Percentiles rank a stretch among this genome's conserved stretches.
These are phyloP conservation scores for Biston betularia DNA, from an alignment of 2,888 invertebrate species.

Conservation along the genomic window DNA sequence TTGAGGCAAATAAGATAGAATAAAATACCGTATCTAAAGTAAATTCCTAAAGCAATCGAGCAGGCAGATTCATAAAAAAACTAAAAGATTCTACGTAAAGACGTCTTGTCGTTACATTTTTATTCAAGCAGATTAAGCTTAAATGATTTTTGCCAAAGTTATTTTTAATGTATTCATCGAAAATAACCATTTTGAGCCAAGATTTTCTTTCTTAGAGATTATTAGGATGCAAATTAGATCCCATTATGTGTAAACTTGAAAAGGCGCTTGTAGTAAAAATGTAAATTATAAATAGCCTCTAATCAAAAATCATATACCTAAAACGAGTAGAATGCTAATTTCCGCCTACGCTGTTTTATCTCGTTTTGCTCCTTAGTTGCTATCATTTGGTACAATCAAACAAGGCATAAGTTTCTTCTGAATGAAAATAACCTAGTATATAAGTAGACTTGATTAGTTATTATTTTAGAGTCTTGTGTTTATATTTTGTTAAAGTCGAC, in stretches of 20 bases:
- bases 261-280: neutral
- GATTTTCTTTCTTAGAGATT: neutral
- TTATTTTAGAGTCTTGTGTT: conserved; percentile 18
- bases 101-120: too few relatives aligned
- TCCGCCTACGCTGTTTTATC: conserved; percentile 16
- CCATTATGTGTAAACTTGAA: neutral
- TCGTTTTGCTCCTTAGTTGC: conserved; percentile 6
- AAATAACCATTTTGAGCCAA: too few relatives aligned
- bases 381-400: conserved; percentile 9
- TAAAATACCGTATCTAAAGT: too few relatives aligned
- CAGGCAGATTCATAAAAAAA: neutral
- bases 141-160: too few relatives aligned
- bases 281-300: neutral
- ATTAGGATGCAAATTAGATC: neutral
- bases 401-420: neutral
- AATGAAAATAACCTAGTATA: conserved; percentile 10
- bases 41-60: too few relatives aligned
- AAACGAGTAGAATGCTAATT: neutral
- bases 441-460: conserved; percentile 14
- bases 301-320: neutral
- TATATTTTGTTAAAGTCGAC: conserved; percentile 22
- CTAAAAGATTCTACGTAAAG: too few relatives aligned
- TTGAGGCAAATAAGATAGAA: too few relatives aligned
- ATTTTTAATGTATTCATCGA: too few relatives aligned
- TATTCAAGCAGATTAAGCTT: too few relatives aligned